These are phyloP conservation scores for Cyprinodon brontotheroides DNA, from an alignment of 2,113 vertebrate genomes.

Conservation along the genomic window DNA sequence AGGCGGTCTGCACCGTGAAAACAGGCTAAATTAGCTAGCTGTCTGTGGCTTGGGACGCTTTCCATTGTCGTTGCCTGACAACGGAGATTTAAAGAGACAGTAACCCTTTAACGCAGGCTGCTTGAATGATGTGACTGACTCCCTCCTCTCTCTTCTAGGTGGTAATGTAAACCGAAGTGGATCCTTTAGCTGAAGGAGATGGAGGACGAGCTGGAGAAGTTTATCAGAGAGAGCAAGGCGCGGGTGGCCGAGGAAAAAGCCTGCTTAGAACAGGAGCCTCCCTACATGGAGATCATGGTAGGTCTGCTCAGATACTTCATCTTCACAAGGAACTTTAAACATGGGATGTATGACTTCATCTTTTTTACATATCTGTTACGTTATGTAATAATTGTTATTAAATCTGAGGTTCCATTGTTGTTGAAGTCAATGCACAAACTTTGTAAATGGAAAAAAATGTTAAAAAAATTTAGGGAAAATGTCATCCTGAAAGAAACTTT, in stretches of 20 bases:
- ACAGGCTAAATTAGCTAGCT: not conserved
- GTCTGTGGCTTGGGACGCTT: conserved; percentile 17
- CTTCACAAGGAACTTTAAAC: no score
- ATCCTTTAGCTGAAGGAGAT: conserved; percentile 63
- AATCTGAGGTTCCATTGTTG: no score
- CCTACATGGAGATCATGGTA: conserved; percentile 92
- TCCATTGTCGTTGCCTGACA: conserved; percentile 57
- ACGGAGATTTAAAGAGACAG: conserved; percentile 58
- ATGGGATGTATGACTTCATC: no score
- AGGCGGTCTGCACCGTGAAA: not conserved
- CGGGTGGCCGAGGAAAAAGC: conserved; percentile 87
- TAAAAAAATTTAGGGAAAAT: no score
- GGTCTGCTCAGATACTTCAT: conserved; percentile 8
- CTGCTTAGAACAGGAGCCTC: conserved; percentile 84
- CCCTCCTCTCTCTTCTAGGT: no score
- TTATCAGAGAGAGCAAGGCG: conserved; percentile 87
- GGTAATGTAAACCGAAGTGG: not conserved
- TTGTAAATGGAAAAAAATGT: no score
- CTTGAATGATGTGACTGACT: no score
- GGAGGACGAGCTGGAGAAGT: conserved; percentile 86
- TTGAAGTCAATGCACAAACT: no score
- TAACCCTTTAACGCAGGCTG: not conserved
- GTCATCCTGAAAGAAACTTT: no score
- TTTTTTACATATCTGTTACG: no score
- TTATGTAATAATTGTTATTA: no score